A percentile compares a stretch with the other conserved stretches of the same genome.
phyloP scores from a whole-genome alignment of 1,140 invertebrate species.

The Doryteuthis pealeii region DNA sequence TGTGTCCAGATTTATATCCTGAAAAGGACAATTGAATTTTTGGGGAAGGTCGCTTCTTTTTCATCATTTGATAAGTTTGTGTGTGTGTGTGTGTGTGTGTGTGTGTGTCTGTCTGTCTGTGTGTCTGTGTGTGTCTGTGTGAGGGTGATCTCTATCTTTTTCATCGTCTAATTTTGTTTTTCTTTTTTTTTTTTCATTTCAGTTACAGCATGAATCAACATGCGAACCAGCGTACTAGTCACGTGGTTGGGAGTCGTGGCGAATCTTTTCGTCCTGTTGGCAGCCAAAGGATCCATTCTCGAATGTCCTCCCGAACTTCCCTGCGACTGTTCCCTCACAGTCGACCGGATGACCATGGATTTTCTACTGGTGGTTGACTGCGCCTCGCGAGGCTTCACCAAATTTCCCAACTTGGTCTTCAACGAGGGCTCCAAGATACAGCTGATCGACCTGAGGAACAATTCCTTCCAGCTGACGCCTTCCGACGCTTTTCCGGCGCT shows the following conservation, averaged over 20 bases:
- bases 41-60: too few relatives aligned
- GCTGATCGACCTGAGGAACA: neutral
- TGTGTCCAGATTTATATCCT: too few relatives aligned
- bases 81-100: too few relatives aligned
- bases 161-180: neutral
- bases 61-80: too few relatives aligned
- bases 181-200: neutral
- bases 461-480: neutral
- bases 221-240: neutral
- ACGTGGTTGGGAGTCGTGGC: neutral
- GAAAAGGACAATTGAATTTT: too few relatives aligned
- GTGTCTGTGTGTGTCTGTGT: too few relatives aligned
- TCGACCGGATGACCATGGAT: neutral
- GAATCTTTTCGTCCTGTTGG: neutral
- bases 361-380: slow-evolving; percentile 6
- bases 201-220: slow-evolving; percentile 1
- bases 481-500: neutral
- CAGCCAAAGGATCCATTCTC: neutral
- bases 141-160: too few relatives aligned
- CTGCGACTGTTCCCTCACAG: neutral
- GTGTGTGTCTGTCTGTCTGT: too few relatives aligned
- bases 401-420: neutral
- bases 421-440: neutral
- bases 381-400: neutral
- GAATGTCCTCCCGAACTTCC: neutral